A percentile compares a stretch with the other conserved stretches of the same genome.
Conservation (phyloP, 2,888 invertebrate species). For the Phytoseiulus persimilis region DNA sequence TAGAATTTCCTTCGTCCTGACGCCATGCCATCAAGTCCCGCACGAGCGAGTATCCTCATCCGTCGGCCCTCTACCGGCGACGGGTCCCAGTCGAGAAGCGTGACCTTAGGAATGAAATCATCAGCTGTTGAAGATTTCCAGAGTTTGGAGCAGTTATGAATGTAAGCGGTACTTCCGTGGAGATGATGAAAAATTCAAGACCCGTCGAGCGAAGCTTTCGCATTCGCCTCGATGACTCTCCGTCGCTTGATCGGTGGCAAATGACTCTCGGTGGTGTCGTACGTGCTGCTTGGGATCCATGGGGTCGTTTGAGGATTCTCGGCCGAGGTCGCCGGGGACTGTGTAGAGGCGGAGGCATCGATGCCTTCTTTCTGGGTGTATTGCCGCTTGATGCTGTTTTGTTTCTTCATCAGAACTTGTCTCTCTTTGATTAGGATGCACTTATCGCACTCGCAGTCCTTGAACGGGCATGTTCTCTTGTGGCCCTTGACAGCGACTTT, state of each 20-base stretch:
- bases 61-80: no score
- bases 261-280: background rate
- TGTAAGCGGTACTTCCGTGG: no score
- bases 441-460: conserved; percentile 26
- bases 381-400: conserved; percentile 7
- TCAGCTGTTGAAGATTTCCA: no score
- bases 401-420: conserved; percentile 32
- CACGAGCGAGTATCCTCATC: no score
- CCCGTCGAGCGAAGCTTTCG: background rate
- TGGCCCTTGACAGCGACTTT: conserved; percentile 20
- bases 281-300: background rate
- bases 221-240: background rate
- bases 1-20: no score
- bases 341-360: background rate
- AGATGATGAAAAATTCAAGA: no score
- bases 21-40: no score
- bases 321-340: background rate
- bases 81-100: no score
- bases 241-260: background rate
- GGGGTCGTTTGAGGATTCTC: background rate
- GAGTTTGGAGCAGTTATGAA: no score
- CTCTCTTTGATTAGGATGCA: conserved; percentile 15
- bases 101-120: no score
- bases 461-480: conserved; percentile 7
- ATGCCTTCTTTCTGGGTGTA: background rate